Base-by-base conservation (phyloP, 2,888 invertebrate species). In the Scrobipalpa costella region DNA sequence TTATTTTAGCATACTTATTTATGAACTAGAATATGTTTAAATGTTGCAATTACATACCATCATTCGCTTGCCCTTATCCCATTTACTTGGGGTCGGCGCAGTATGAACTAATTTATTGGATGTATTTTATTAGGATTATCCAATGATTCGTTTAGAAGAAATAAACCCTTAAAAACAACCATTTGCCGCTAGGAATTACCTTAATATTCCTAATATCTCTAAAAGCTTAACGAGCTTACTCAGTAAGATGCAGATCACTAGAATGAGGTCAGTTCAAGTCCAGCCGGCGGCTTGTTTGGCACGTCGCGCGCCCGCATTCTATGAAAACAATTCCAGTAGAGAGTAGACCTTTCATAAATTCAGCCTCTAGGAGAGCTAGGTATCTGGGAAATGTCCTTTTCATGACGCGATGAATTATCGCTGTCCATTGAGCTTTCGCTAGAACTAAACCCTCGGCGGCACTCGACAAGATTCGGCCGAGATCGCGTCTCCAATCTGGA, bases 371-470 rank as follows among this genome's bases (percentile, higher is more conserved):
- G 19, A 21, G 27, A 36, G 61, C 49, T 50, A 67, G 70, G 70
- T 71, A 71, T 73, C 77, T 78, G 76, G 73, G 74, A 82, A 82
- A 83, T 82, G 79, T 83, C 81, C 79, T 81, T 82, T 81, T 81
- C 79, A 78, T 78, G 66, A 63, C 66, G 66, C 66, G 81, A 80
- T 81, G 80, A 84, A 85, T 84, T 85, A 86, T 84, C 80, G 82
- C 79, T 81, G 80, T 81, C 84, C 84, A 86, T 84, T 88, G 87
- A 87, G 88, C 85, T 87, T 85, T 87, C 83, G 80, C 80, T 76
- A 76, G 74, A 73, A 74, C 68, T 78, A 77, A 78, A 67, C 71
- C 67, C 68, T 72, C 72, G 68, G 70, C 80, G 81, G 67, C 65
- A 15, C 59, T 86, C 88, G 88, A 76, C 57, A 65, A 65, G 70